Evolutionary conservation across 2,113 vertebrate species (phyloP).

Genomic region (Podocnemis expansa): DNA sequence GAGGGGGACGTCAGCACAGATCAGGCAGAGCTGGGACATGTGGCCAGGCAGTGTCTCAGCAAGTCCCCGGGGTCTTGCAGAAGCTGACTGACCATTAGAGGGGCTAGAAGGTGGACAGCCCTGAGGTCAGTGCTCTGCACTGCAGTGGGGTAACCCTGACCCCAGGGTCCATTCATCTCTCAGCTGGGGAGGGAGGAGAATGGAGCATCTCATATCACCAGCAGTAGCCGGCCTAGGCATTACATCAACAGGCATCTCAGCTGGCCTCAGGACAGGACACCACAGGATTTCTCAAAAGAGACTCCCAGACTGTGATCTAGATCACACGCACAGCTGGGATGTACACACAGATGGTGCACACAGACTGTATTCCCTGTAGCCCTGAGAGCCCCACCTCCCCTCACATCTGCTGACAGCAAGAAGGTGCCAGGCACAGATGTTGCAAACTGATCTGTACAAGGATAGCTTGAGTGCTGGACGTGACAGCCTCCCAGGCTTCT

Average conservation of each 20-base stretch:
- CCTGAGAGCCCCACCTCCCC: not conserved
- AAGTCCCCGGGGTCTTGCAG: not conserved
- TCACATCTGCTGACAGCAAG: not conserved
- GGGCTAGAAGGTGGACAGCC: not conserved
- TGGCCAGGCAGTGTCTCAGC: not conserved
- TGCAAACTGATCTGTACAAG: constrained; percentile 2
- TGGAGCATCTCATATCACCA: fast-evolving
- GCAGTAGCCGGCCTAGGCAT: fast-evolving
- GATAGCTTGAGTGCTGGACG: not conserved
- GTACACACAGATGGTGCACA: not conserved
- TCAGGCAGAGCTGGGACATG: fast-evolving
- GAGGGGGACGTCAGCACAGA: not conserved
- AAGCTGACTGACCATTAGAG: no score
- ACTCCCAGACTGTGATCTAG: not conserved
- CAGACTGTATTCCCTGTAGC: not conserved
- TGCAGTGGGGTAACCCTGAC: not conserved
- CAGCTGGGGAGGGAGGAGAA: fast-evolving
- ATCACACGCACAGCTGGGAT: not conserved
- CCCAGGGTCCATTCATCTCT: not conserved
- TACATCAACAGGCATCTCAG: not conserved
- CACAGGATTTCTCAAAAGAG: fast-evolving
- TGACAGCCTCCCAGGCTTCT: not conserved
- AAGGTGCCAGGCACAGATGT: not conserved
- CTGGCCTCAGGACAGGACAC: not conserved
- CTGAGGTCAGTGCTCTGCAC: not conserved